phyloP scores from a whole-genome alignment of 2,797 vertebrate species.

The Cephalopachus bancanus region DNA sequence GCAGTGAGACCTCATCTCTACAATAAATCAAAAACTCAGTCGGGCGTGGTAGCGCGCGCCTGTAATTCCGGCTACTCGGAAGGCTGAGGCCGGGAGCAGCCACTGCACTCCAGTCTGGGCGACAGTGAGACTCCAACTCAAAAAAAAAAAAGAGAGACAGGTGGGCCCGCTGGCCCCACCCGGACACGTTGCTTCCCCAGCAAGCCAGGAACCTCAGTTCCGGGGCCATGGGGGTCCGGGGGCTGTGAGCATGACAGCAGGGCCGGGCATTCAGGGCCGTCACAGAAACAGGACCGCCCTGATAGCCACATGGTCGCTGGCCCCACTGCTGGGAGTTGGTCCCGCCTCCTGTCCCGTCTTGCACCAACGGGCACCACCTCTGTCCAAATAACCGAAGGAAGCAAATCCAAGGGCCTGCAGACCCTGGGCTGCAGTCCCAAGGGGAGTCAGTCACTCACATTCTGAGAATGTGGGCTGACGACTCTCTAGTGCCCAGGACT shows the following conservation, averaged over 20 bases:
- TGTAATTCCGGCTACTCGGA: too few relatives aligned
- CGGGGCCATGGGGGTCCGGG: background rate
- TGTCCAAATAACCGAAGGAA: background rate
- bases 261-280: background rate
- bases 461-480: background rate
- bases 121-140: too few relatives aligned
- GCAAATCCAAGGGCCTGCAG: background rate
- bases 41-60: too few relatives aligned
- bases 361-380: background rate
- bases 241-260: rapidly evolving
- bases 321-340: rapidly evolving
- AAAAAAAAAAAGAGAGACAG: too few relatives aligned
- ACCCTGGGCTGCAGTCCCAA: background rate
- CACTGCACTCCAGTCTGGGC: too few relatives aligned
- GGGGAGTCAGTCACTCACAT: background rate
- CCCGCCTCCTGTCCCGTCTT: too few relatives aligned
- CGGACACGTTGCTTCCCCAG: background rate
- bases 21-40: too few relatives aligned
- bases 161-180: background rate
- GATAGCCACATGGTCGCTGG: background rate
- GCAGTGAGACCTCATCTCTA: too few relatives aligned
- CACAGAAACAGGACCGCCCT: background rate
- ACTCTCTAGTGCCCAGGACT: background rate
- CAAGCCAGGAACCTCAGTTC: background rate
- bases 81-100: too few relatives aligned